These are phyloP conservation scores for Abramis brama DNA, from an alignment of 2,113 vertebrate species.

Conservation along the genomic window DNA sequence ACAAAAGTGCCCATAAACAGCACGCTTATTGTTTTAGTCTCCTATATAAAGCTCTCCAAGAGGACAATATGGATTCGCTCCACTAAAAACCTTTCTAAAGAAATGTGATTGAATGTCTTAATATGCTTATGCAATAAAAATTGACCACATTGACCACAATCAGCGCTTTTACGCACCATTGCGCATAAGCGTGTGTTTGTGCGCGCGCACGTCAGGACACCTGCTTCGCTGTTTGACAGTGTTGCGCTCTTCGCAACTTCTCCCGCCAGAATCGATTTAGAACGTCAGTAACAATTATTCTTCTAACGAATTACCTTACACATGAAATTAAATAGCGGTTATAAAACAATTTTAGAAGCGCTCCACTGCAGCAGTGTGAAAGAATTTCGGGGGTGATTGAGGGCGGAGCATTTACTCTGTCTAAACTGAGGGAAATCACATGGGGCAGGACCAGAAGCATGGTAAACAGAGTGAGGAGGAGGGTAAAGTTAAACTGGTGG, in stretches of 20 bases:
- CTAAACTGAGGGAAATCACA: not conserved
- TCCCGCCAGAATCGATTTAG: not conserved
- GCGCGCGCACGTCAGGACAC: not conserved
- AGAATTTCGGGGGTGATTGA: not conserved
- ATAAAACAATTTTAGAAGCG: not conserved
- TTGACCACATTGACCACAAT: not conserved
- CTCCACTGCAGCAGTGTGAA: not conserved
- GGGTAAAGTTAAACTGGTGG: constrained; percentile 14
- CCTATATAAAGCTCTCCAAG: not conserved
- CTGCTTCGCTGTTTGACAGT: not conserved
- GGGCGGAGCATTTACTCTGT: constrained; percentile 14
- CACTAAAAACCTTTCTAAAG: not conserved
- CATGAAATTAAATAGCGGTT: not conserved
- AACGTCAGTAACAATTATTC: not conserved
- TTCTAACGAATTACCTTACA: not conserved
- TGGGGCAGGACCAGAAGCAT: constrained; percentile 14
- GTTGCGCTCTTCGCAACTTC: not conserved
- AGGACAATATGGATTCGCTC: not conserved
- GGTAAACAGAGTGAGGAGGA: constrained; percentile 28
- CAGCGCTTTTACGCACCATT: constrained; percentile 17
- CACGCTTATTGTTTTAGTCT: not conserved
- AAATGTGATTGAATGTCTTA: constrained; percentile 2
- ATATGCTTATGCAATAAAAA: not conserved
- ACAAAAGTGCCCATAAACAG: not conserved
- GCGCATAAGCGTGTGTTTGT: not conserved